Evolutionary conservation across 2,797 vertebrate genomes (phyloP).

Genomic region (Lophotriccus pileatus): DNA sequence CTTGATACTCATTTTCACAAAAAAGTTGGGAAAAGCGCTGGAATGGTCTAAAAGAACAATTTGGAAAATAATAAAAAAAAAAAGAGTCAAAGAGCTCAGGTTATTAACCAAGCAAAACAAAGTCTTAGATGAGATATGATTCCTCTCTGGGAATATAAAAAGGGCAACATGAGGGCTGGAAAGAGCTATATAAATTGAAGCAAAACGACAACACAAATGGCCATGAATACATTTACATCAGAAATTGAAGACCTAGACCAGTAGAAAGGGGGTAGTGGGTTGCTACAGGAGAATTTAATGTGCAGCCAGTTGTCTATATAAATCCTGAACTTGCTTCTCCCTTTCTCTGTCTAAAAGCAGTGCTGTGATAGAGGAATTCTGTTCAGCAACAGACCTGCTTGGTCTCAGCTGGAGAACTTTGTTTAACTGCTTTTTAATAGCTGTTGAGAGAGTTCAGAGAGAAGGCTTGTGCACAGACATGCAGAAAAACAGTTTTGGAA

Average conservation of each 20-base stretch:
- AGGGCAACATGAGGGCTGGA: background rate
- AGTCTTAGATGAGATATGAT: background rate
- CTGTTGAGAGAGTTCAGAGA: background rate
- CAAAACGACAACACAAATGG: background rate
- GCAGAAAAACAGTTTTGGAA: background rate
- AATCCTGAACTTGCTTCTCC: background rate
- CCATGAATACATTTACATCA: constrained; percentile 13
- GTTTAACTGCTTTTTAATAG: background rate
- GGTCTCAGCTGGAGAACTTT: background rate
- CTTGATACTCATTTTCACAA: background rate
- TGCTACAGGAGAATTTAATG: background rate
- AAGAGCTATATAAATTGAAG: background rate
- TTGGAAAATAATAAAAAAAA: background rate
- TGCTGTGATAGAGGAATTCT: background rate
- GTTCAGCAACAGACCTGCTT: background rate
- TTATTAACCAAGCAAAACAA: background rate
- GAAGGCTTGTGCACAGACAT: background rate
- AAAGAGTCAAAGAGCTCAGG: background rate
- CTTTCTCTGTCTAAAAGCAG: background rate
- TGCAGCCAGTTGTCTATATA: too few relatives aligned
- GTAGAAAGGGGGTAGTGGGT: background rate
- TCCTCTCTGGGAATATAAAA: background rate
- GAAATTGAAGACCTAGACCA: background rate
- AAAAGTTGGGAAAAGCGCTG: background rate
- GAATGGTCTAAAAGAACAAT: background rate